Conservation (phyloP, 2,888 invertebrate genomes). For the Melieria crassipennis region DNA sequence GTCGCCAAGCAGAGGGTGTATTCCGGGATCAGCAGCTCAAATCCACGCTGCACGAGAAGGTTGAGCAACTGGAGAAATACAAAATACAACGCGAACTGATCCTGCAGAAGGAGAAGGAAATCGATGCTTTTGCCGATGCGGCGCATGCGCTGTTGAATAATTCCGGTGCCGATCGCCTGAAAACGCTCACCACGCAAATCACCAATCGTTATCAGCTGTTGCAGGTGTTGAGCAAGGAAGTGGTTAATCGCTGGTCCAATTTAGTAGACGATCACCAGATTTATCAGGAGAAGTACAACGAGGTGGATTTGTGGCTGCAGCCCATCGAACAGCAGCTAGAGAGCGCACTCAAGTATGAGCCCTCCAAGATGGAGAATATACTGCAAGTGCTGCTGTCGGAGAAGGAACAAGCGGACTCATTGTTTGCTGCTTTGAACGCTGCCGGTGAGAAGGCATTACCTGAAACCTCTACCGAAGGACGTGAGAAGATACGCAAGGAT, state of each 20-base stretch:
- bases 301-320: slow-evolving; percentile 80
- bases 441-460: slow-evolving; percentile 91
- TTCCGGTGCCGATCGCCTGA: slow-evolving; percentile 85
- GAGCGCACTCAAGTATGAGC: slow-evolving; percentile 72
- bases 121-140: slow-evolving; percentile 89
- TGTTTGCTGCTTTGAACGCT: slow-evolving; percentile 77
- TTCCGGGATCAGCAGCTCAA: slow-evolving; percentile 88
- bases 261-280: slow-evolving; percentile 84
- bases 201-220: slow-evolving; percentile 86
- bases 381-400: slow-evolving; percentile 80
- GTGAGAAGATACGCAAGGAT: slow-evolving; percentile 89
- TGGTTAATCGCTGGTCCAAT: slow-evolving; percentile 84
- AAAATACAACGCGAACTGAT: slow-evolving; percentile 81
- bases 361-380: slow-evolving; percentile 75
- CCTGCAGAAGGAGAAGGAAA: slow-evolving; percentile 81
- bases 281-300: slow-evolving; percentile 79
- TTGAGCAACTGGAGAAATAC: slow-evolving; percentile 76
- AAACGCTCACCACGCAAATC: slow-evolving; percentile 88
- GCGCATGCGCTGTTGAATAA: slow-evolving; percentile 86
- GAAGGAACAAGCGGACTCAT: slow-evolving; percentile 84
- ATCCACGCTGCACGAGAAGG: slow-evolving; percentile 83
- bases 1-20: slow-evolving; percentile 82
- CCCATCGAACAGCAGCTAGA: slow-evolving; percentile 78
- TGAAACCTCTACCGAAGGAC: slow-evolving; percentile 90
- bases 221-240: slow-evolving; percentile 84